A percentile compares a stretch with the other conserved stretches of the same genome.
Conservation (phyloP, 1,140 invertebrate species). For the Thaumatotibia leucotreta region DNA sequence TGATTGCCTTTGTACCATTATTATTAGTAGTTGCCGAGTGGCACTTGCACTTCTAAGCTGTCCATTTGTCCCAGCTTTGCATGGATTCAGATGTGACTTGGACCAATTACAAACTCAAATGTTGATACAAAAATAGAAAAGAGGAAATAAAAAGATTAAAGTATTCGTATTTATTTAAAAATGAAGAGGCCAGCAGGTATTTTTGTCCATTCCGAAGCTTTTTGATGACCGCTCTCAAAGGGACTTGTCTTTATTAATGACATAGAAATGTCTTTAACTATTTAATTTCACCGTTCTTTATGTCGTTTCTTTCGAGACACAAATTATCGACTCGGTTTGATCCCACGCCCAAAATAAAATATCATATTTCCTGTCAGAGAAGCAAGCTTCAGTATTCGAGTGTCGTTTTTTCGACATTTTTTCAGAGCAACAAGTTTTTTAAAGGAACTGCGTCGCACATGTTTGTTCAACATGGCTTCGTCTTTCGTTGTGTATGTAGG, state of each 20-base stretch:
- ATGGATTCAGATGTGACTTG: not conserved
- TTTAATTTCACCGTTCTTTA: constrained; percentile 57
- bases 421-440: constrained; percentile 61
- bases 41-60: constrained; percentile 6
- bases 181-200: no score
- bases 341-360: constrained; percentile 75
- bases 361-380: constrained; percentile 74
- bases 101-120: not conserved
- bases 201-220: not conserved
- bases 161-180: no score
- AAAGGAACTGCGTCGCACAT: constrained; percentile 68
- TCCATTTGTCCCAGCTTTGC: constrained; percentile 5
- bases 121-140: not conserved
- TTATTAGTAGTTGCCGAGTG: not conserved
- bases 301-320: constrained; percentile 62
- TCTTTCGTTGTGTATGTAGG: constrained; percentile 35
- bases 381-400: constrained; percentile 61
- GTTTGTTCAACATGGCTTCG: constrained; percentile 63
- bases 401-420: constrained; percentile 60
- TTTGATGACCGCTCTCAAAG: constrained; percentile 16
- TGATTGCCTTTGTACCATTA: not conserved
- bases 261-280: constrained; percentile 50
- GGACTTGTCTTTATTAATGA: constrained; percentile 35
- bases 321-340: constrained; percentile 72
- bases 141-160: no score